Percentiles rank a stretch among this genome's conserved stretches.
phyloP scores from a whole-genome alignment of 2,113 vertebrate genomes.

The Heliornis fulica region DNA sequence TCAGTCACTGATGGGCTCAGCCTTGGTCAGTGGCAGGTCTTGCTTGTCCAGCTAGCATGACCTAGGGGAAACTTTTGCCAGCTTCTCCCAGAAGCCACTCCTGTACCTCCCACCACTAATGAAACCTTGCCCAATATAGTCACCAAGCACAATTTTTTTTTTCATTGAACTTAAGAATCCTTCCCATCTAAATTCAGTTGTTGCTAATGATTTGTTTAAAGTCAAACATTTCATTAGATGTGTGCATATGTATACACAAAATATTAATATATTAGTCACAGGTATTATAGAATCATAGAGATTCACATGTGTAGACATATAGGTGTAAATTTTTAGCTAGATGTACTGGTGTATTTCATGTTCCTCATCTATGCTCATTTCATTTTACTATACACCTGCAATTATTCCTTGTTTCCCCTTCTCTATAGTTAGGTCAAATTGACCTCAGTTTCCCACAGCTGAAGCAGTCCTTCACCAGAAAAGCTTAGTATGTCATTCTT shows the following conservation, averaged over 20 bases:
- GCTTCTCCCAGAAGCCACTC: not conserved
- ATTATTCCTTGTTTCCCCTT: not conserved
- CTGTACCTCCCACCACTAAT: rapidly evolving
- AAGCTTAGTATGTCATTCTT: not conserved
- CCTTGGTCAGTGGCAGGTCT: rapidly evolving
- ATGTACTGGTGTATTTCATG: not conserved
- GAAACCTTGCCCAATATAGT: not conserved
- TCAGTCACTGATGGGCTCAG: rapidly evolving
- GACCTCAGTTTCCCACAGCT: not conserved
- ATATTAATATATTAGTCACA: not conserved
- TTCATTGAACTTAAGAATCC: not conserved
- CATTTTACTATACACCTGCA: not conserved
- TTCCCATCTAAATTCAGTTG: not conserved
- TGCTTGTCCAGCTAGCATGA: rapidly evolving
- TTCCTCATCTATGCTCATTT: not conserved
- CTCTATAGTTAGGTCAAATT: not conserved
- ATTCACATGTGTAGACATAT: not conserved
- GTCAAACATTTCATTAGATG: not conserved
- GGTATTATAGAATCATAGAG: not conserved
- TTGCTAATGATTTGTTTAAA: not conserved
- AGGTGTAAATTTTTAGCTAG: not conserved
- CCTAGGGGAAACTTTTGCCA: too few species aligned
- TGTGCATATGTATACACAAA: not conserved
- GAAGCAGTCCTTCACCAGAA: not conserved
- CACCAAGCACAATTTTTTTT: not conserved